Evolutionary conservation across 2,888 invertebrate genomes (phyloP).

Genomic region (Plebejus argus): DNA sequence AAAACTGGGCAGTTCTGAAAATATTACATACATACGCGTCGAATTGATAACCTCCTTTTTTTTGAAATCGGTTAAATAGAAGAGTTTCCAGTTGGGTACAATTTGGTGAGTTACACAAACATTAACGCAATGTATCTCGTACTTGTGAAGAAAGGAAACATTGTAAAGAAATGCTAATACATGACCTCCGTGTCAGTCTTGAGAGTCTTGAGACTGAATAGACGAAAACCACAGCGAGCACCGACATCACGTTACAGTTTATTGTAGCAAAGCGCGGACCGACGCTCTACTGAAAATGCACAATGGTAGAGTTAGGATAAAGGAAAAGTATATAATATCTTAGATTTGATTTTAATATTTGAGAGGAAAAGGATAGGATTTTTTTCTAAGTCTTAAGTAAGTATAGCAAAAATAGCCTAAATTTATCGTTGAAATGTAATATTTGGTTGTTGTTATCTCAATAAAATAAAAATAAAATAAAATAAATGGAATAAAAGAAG

Average conservation of each 20-base stretch:
- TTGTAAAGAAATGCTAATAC: constrained; percentile 9
- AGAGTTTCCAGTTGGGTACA: background rate
- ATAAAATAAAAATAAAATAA: no score
- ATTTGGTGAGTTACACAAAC: background rate
- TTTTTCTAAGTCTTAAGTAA: no score
- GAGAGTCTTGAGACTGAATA: no score
- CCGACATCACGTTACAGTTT: background rate
- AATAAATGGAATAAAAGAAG: no score
- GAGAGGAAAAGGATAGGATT: background rate
- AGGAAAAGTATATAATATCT: background rate
- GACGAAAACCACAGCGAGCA: background rate
- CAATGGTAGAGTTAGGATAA: background rate
- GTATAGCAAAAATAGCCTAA: no score
- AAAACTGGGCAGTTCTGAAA: no score
- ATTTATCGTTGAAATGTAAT: no score
- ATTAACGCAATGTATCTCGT: background rate
- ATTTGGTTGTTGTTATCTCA: no score
- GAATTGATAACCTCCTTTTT: no score
- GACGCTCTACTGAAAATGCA: background rate
- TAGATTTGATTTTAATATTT: background rate
- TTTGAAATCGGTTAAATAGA: no score
- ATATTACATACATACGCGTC: no score
- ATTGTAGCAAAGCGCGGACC: background rate
- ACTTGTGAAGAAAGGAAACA: background rate
- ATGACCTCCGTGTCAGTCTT: background rate